Conservation (phyloP, 1,140 invertebrate species). For the Zaprionus kolodkinae region DNA sequence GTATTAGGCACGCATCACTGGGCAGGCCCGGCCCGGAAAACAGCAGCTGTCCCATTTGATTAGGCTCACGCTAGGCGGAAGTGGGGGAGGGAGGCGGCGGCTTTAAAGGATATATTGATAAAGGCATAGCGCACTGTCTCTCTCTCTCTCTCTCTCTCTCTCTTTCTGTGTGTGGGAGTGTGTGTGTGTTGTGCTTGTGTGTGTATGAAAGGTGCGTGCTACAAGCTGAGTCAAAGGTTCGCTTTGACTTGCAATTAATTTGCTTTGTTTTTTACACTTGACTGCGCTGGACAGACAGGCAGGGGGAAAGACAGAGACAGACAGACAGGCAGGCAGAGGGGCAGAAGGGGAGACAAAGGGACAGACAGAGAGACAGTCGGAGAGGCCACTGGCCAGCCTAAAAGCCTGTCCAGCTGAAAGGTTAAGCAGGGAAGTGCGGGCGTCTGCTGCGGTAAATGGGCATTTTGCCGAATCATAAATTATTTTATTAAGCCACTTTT, state of each 20-base stretch:
- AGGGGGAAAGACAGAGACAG: background rate
- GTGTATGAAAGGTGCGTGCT: slow-evolving; percentile 61
- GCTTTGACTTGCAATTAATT: slow-evolving; percentile 83
- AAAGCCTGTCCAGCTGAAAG: slow-evolving; percentile 16
- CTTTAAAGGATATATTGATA: slow-evolving; percentile 76
- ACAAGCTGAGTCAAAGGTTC: slow-evolving; percentile 72
- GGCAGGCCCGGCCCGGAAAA: slow-evolving; percentile 37
- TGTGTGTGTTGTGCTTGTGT: slow-evolving; percentile 9
- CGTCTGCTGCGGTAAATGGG: slow-evolving; percentile 50
- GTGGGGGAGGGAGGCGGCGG: background rate
- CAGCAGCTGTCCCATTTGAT: slow-evolving; percentile 75
- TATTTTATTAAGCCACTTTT: slow-evolving; percentile 83
- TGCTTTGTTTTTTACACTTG: slow-evolving; percentile 78
- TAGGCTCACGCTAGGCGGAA: slow-evolving; percentile 44
- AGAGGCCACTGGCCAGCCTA: background rate
- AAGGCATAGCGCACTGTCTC: slow-evolving; percentile 69
- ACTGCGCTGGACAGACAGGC: slow-evolving; percentile 37
- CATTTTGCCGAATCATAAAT: slow-evolving; percentile 72
- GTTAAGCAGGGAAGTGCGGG: background rate
- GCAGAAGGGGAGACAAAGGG: too few species aligned
- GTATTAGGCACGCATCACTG: slow-evolving; percentile 76
- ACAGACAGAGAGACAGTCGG: slow-evolving; percentile 3
- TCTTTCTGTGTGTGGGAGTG: background rate
- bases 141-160: slow-evolving; percentile 1
- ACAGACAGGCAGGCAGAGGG: background rate